Percentiles rank a stretch among this genome's conserved stretches.
Evolutionary conservation across 2,888 invertebrate genomes (phyloP).

Genomic region (Lucinisca nassula): DNA sequence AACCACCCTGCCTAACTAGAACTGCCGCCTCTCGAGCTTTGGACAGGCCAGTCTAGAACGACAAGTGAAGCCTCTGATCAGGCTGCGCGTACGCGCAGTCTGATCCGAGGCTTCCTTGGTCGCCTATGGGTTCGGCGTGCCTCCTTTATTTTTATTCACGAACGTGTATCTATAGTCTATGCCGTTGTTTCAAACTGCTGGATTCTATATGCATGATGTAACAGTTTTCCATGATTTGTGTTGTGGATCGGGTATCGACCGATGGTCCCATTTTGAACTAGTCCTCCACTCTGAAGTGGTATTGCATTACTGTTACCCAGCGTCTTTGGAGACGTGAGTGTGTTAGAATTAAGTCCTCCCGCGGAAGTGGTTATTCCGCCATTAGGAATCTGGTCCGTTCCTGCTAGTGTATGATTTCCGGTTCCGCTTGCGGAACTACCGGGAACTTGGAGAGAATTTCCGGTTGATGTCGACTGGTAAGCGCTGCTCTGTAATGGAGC

Average conservation of each 20-base stretch:
- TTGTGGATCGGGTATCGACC: slow-evolving; percentile 65
- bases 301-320: slow-evolving; percentile 52
- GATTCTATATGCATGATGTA: slow-evolving; percentile 75
- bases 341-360: slow-evolving; percentile 66
- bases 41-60: background rate
- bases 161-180: background rate
- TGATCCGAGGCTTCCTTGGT: no score
- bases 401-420: slow-evolving; percentile 11
- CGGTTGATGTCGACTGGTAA: slow-evolving; percentile 34
- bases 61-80: background rate
- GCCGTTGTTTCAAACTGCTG: slow-evolving; percentile 78
- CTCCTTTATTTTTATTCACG: background rate
- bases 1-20: background rate
- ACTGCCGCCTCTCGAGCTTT: background rate
- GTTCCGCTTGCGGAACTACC: slow-evolving; percentile 35
- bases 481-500: slow-evolving; percentile 60
- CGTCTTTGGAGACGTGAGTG: slow-evolving; percentile 53
- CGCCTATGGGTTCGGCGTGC: no score
- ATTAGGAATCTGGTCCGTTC: slow-evolving; percentile 48
- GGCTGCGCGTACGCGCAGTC: background rate
- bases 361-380: slow-evolving; percentile 69
- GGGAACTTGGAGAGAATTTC: slow-evolving; percentile 36
- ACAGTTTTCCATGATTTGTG: slow-evolving; percentile 73
- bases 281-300: slow-evolving; percentile 68
- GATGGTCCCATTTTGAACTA: slow-evolving; percentile 47